A percentile compares a stretch with the other conserved stretches of the same genome.
These are phyloP conservation scores for Menura novaehollandiae DNA, from an alignment of 2,113 vertebrate genomes.

Conservation along the genomic window DNA sequence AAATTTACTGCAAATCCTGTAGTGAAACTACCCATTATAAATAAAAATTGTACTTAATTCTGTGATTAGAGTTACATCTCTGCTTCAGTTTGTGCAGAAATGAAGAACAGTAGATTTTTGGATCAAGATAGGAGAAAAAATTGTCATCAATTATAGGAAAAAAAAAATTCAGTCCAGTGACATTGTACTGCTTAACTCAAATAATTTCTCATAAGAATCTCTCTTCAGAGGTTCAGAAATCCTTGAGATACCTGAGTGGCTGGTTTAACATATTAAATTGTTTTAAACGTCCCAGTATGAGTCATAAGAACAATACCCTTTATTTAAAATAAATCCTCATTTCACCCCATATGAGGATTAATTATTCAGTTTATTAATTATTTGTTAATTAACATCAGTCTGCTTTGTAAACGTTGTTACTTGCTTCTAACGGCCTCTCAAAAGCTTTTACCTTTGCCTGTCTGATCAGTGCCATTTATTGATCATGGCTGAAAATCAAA, in stretches of 20 bases:
- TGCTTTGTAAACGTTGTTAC: neutral
- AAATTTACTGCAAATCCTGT: neutral
- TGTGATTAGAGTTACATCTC: neutral
- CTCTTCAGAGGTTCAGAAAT: neutral
- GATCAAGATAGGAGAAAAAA: neutral
- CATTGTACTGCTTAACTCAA: neutral
- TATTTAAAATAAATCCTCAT: neutral
- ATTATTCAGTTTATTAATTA: neutral
- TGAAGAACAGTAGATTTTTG: neutral
- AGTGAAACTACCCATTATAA: neutral
- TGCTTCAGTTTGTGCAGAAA: neutral
- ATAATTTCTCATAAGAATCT: neutral
- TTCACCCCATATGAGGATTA: neutral
- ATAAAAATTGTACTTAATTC: neutral
- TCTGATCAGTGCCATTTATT: neutral
- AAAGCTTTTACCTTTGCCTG: neutral
- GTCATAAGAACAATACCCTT: neutral
- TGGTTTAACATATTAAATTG: neutral
- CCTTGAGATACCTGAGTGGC: neutral
- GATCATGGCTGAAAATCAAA: neutral
- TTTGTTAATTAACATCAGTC: neutral
- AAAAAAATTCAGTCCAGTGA: neutral
- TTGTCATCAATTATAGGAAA: neutral
- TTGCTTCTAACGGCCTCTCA: neutral
- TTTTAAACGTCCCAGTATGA: neutral